Conservation (phyloP, 2,888 invertebrate species). For the Caenorhabditis virilis region DNA sequence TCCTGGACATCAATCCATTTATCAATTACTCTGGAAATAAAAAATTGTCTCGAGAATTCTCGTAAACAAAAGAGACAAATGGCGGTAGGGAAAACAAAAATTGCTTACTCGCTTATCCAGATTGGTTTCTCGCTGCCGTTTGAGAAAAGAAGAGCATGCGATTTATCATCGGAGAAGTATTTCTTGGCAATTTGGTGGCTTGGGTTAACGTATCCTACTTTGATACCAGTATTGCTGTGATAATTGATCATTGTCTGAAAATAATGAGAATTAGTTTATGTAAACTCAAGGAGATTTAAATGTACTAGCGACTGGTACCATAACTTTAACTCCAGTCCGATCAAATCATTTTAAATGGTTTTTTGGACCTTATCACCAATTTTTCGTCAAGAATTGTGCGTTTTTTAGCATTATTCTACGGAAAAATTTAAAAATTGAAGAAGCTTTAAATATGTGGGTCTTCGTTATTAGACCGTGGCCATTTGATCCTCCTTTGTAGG, state of each 20-base stretch:
- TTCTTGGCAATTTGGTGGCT: constrained; percentile 51
- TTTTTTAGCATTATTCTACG: too few species aligned
- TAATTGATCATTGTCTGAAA: constrained; percentile 60
- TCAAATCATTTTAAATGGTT: not conserved
- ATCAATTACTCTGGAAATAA: constrained; percentile 34
- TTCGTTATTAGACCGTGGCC: too few species aligned
- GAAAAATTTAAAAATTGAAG: too few species aligned
- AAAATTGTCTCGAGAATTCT: too few species aligned
- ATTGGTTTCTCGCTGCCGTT: constrained; percentile 40
- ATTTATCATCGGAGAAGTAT: constrained; percentile 36
- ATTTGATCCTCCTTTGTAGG: too few species aligned
- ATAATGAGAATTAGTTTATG: too few species aligned
- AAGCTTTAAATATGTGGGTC: too few species aligned
- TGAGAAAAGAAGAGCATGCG: constrained; percentile 37
- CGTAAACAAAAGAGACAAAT: too few species aligned
- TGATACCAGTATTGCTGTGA: constrained; percentile 42
- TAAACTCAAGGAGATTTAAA: too few species aligned
- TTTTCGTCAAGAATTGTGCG: not conserved
- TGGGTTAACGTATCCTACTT: constrained; percentile 41
- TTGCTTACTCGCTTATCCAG: constrained; percentile 41
- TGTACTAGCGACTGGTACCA: too few species aligned
- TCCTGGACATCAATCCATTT: constrained; percentile 50
- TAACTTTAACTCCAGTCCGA: too few species aligned
- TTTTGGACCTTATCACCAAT: not conserved
- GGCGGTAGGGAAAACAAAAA: constrained; percentile 10